Percentiles rank a stretch among this genome's conserved stretches.
Conservation (phyloP, 2,797 vertebrate species). For the Momotus momota region DNA sequence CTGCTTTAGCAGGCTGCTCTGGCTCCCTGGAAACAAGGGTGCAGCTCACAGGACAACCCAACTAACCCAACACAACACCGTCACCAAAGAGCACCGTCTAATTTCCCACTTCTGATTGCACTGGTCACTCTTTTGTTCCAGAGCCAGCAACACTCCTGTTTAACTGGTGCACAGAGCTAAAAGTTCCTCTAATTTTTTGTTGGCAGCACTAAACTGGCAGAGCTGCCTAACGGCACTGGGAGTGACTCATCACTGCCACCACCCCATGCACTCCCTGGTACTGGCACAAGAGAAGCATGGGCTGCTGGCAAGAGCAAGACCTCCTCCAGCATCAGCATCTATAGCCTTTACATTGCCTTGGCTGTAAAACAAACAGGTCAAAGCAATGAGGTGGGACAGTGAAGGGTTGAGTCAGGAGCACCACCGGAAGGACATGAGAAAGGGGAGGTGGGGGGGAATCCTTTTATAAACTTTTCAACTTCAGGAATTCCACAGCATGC, state of each 20-base stretch:
- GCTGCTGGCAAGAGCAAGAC: not conserved
- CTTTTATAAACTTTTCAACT: not conserved
- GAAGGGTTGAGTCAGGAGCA: not conserved
- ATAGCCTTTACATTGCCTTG: not conserved
- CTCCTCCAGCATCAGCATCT: not conserved
- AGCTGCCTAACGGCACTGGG: not conserved
- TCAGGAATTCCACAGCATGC: not conserved
- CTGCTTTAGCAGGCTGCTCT: not conserved
- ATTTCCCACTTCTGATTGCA: not conserved
- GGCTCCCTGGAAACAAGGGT: not conserved
- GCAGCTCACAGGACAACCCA: not conserved
- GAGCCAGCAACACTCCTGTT: accelerated
- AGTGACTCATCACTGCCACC: not conserved
- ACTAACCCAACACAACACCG: not conserved
- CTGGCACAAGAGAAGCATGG: not conserved
- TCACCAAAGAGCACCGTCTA: not conserved
- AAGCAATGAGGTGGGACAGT: not conserved
- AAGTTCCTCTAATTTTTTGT: not conserved
- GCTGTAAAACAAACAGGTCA: not conserved
- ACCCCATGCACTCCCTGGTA: not conserved
- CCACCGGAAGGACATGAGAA: not conserved
- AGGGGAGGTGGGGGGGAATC: not conserved
- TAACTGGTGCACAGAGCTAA: not conserved
- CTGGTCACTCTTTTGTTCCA: not conserved
- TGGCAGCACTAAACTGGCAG: not conserved